Base-by-base conservation (phyloP, 2,888 invertebrate species). In the Ennomos fuscantarius region DNA sequence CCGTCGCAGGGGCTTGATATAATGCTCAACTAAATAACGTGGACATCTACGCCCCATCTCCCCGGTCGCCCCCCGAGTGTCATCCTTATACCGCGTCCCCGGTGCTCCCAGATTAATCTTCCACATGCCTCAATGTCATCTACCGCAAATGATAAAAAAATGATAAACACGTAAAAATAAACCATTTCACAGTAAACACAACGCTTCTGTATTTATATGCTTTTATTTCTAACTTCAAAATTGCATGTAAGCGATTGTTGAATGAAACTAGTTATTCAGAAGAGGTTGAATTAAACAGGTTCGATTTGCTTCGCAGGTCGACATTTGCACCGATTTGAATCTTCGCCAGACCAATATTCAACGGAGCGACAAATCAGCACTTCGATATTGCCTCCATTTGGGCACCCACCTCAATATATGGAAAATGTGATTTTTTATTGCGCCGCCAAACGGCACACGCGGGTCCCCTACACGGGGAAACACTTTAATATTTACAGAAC, bases 381-480 rank as follows among this genome's bases (percentile, higher is more conserved):
- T 88, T 82, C 89, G 84, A 89, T 89, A 90, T 90, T 90, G 87
- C 89, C 90, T 89, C 88, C 86, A 89, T 89, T 89, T 89, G 86
- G 84, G 81, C 78, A 84, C 80, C 78, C 82, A 82, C 83, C 81
- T 86, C 86, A 84, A 86, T 86, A 87, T 84, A 86, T 84, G 82
- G 79, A 81, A 86, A 88, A 87, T 86, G 76, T 64, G 82, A 87
- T 88, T 89, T 87, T 87, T 86, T 81, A 84, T 84, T 79, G 81
- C 81, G 42, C 60, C 61, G 50, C 62, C 66, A 60, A 73, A 69
- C 66, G 75, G 68, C 64, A 68, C 65, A 63, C 65, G 66, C 62
- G 65, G 56, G 43, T 44, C 54, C 36, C 13, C 39, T 48, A 43
- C 57, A 37, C 49, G 41, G 33, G 42, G 62, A 66, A 63, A 72